Base-by-base conservation (phyloP, 2,113 vertebrate genomes). In the Lampris incognitus region DNA sequence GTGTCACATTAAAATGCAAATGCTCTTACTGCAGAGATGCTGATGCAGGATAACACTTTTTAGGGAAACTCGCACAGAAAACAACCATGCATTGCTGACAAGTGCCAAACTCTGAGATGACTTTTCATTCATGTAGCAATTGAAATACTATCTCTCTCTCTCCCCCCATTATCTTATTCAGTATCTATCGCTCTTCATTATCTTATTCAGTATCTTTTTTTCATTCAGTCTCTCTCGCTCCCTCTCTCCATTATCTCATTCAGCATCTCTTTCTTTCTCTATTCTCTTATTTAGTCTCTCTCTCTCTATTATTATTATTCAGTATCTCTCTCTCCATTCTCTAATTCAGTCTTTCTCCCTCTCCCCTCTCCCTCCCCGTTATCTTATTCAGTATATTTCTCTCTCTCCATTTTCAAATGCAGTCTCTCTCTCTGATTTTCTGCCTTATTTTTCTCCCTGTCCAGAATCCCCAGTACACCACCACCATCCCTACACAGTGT, bases 401-500 rank as follows among this genome's bases (percentile, higher is more conserved):
- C 24, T 24, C 24, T 24, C 24, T 37, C 62, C 13, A 8, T 58
- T 24, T 40, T 37, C 36, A 57, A 36, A 5, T 37, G 69, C 63
- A 69, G n/a, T 59, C 38, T 61, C 60, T 44, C 60, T 56, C 6
- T 66, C 38, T 72, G 48, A 69, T 51, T 77, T 59, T 38, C 50
- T 11, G 69, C 64, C 41, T 50, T 52, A 60, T 82, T 85, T 11
- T 69, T 74, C 42, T 11, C 3, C 10, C 39, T 41, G n/a, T 83
- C 75, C 72, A 68, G 81, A 58, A 69, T 85, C 71, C 61, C 37
- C 6, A 62, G 13, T 10, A 46, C 67, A 40, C 6, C 39, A 0
- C 42, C 50, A 0, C 69, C 62, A n/a, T 66, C 64, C 0, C 66
- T 1, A 74, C 72, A 76, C 75, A 78, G 87, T 88, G 80, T 74